These are phyloP conservation scores for Psephotus haematonotus DNA, from an alignment of 2,113 vertebrate genomes.

Conservation along the genomic window DNA sequence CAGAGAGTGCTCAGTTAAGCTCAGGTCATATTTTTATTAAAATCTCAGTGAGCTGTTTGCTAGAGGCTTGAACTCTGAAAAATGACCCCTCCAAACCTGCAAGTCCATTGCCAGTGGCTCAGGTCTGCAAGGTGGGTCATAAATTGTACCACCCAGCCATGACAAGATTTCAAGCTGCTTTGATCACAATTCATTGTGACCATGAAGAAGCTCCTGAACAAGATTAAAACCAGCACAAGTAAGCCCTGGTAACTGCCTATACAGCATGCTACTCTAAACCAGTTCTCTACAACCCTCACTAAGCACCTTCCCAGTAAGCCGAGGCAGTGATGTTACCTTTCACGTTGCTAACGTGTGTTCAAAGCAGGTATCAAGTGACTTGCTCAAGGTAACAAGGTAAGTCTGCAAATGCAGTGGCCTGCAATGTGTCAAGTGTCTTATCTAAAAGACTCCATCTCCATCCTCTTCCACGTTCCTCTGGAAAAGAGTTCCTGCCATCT, in stretches of 20 bases:
- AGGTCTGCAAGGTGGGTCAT: neutral
- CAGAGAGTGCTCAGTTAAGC: constrained; percentile 37
- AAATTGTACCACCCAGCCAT: neutral
- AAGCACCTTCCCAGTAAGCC: neutral
- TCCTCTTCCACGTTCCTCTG: neutral
- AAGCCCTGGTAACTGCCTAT: neutral
- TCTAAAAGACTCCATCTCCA: neutral
- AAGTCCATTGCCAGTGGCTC: neutral
- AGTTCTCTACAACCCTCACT: neutral
- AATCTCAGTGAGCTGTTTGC: neutral
- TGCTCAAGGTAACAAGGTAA: neutral
- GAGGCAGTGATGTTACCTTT: neutral
- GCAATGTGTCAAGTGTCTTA: neutral
- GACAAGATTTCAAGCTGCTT: neutral
- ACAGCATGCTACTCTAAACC: neutral
- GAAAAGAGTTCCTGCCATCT: neutral
- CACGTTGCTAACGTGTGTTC: neutral
- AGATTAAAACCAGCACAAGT: neutral
- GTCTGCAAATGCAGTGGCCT: neutral
- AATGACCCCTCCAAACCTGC: constrained; percentile 8
- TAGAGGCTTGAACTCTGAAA: constrained; percentile 25
- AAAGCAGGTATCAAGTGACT: neutral
- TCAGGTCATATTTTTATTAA: constrained; percentile 30
- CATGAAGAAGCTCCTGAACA: neutral
- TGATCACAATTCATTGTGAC: neutral